Percentiles rank a stretch among this genome's conserved stretches.
These are phyloP conservation scores for Abscondita cerata DNA, from an alignment of 2,888 invertebrate species.

Conservation along the genomic window DNA sequence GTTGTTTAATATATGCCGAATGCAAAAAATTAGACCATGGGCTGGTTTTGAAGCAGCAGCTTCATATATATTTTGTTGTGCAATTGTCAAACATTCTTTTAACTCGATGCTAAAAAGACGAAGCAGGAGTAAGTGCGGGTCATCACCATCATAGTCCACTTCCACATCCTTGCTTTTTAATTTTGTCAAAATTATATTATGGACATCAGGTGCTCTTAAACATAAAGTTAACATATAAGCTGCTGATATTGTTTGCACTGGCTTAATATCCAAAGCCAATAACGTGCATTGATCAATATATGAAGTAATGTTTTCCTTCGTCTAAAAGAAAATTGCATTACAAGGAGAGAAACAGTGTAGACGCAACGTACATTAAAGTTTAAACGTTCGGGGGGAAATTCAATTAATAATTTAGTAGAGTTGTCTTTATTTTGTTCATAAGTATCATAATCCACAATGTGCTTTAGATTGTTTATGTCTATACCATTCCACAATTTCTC, in stretches of 20 bases:
- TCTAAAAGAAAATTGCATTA: conserved; percentile 48
- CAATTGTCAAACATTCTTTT: conserved; percentile 47
- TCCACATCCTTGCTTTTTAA: too few species aligned
- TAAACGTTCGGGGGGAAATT: conserved; percentile 52
- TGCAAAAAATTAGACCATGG: conserved; percentile 75
- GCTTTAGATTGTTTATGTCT: conserved; percentile 48
- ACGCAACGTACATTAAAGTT: conserved; percentile 53
- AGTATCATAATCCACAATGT: conserved; percentile 63
- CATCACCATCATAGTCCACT: too few species aligned
- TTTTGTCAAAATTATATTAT: conserved; percentile 40
- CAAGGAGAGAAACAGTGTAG: too few species aligned
- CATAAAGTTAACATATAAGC: conserved; percentile 66
- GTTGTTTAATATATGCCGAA: conserved; percentile 66
- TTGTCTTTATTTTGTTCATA: conserved; percentile 79
- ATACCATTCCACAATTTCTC: conserved; percentile 41
- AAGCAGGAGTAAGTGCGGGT: too few species aligned
- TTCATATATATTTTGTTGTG: conserved; percentile 64
- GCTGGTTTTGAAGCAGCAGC: conserved; percentile 73
- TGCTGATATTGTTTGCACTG: conserved; percentile 78
- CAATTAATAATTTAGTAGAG: conserved; percentile 65
- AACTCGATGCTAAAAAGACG: neutral
- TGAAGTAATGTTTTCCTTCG: conserved; percentile 42
- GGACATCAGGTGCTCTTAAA: conserved; percentile 39
- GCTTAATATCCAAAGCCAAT: conserved; percentile 72
- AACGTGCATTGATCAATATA: conserved; percentile 58